Evolutionary conservation across 2,113 vertebrate species (phyloP), one percentile per base, ranked within the genome.

Genomic region (Amphiprion ocellaris): DNA sequence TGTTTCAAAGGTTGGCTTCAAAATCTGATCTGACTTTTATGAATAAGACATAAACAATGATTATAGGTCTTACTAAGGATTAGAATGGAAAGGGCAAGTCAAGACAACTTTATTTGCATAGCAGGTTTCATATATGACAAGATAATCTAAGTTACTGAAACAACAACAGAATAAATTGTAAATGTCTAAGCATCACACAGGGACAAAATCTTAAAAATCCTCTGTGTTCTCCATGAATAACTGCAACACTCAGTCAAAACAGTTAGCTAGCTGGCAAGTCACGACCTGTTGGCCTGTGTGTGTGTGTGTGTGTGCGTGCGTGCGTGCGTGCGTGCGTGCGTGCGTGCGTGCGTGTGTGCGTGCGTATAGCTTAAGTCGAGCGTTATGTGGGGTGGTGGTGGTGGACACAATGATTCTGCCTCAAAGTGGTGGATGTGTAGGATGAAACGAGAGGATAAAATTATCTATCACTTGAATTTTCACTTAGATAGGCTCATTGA

Each of bases 281-380:
- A 30, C 16, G 26, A 62, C 69, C 16, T 63, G 69, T 52, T 56
- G 63, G 30, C 17, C 1, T 21, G 47, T 49, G 69, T 83, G 53
- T 58, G 58, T 58, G 77, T 30, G 21, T 70, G 54, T 39, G 1
- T 58, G 54, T 44, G 52, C 49, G 49, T n/a, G 17, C 10, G 49
- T n/a, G 49, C 17, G 55, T 37, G 47, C 19, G 69, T 83, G 53
- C 52, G 58, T 58, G 77, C 23, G 21, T 70, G 54, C 26, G 47
- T 49, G 69, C 78, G 53, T 58, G 58, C 52, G 77, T 30, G 1
- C 53, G 54, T 44, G 52, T 56, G 49, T n/a, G 17, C 9, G 49
- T n/a, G 49, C 21, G 55, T 37, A 37, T 49, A 3, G 30, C 44
- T 16, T n/a, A 41, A 55, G 49, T 52, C 15, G 10, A 52, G 10